Evolutionary conservation across 2,888 invertebrate genomes (phyloP).

Genomic region (Stratiomys singularior): DNA sequence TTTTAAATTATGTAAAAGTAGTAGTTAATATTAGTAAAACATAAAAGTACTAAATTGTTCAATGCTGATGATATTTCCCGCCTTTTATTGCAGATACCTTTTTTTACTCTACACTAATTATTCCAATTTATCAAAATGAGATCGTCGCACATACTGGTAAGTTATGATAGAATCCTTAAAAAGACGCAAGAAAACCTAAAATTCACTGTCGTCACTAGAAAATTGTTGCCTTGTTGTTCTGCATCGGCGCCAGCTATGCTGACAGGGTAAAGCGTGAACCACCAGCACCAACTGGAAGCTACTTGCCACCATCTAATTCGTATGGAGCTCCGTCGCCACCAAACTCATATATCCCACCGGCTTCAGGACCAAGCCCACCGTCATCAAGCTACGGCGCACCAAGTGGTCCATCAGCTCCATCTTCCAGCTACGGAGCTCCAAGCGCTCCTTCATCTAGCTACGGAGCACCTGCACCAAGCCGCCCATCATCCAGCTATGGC

Average conservation of each 20-base stretch:
- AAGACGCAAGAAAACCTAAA: no score
- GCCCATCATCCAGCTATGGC: slow-evolving; percentile 63
- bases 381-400: slow-evolving; percentile 64
- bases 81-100: background rate
- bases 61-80: background rate
- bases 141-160: slow-evolving; percentile 31
- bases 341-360: slow-evolving; percentile 70
- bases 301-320: slow-evolving; percentile 63
- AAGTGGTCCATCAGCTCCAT: slow-evolving; percentile 57
- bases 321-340: slow-evolving; percentile 66
- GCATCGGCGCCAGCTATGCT: slow-evolving; percentile 57
- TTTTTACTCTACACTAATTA: no score
- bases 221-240: slow-evolving; percentile 55
- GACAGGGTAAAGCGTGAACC: slow-evolving; percentile 63
- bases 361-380: slow-evolving; percentile 62
- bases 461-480: slow-evolving; percentile 58
- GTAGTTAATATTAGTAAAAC: no score
- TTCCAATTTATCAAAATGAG: slow-evolving; percentile 16
- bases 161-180: no score
- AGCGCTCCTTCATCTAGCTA: slow-evolving; percentile 49
- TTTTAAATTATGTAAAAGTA: no score
- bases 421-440: slow-evolving; percentile 62
- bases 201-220: no score
- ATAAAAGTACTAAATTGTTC: background rate
- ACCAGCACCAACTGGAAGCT: slow-evolving; percentile 61